Evolutionary conservation across 2,888 invertebrate genomes (phyloP), one percentile per base, ranked within the genome.

Genomic region (Clunio marinus): DNA sequence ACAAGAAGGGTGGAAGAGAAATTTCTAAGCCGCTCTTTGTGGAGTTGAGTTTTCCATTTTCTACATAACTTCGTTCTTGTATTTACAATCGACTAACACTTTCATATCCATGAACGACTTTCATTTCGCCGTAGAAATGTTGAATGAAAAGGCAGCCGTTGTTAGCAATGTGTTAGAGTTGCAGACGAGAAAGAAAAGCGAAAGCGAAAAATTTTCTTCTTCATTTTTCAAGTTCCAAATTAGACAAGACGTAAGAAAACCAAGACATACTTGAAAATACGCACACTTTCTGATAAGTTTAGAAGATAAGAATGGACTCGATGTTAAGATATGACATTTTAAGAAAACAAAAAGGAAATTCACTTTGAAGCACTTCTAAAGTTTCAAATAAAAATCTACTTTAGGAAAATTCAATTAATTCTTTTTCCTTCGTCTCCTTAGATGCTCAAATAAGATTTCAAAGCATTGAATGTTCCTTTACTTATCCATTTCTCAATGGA

Each of bases 141-240:
- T 45, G 45, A 45, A 45, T 45, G 25, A 57, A 27, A 57, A 57
- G 24, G 25, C 57, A 57, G 7, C 20, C 51, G 5, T 51, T 8
- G 41, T 41, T 41, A 15, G 10, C 7, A 13, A 28, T 28, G 59
- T 59, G 59, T 59, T 28, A 17, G 59, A 62, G 62, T 22, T 10
- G 63, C 63, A 63, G 63, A 63, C 63, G 45, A 45, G 22, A 63
- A 63, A 63, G 63, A 63, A 63, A 63, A 63, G 45, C 63, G 63
- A 63, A 63, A 63, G 63, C 63, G 63, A 37, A 63, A 22, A n/a
- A n/a, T n/a, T n/a, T 51, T 60, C 20, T 63, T 63, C 63, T 45
- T 63, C 10, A 22, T 63, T 63, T 46, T 27, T 57, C 57, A 27
- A 24, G 20, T 57, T 25, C 25, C 57, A 22, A 41, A 20, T 51